Evolutionary conservation across 35 echinoderm and acorn worm species (phyloP).

Genomic region (Chiridota heheva): DNA sequence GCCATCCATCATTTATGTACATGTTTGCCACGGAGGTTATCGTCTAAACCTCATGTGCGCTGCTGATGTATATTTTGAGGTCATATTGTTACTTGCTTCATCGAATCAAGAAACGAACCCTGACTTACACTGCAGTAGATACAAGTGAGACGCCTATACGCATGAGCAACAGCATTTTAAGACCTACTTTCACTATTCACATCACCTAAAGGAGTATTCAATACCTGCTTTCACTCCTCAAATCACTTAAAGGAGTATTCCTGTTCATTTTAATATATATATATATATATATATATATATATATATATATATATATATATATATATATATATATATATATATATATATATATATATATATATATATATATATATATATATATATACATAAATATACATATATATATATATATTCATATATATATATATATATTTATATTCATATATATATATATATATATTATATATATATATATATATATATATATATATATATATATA

Average conservation of each 20-base stretch:
- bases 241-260: neutral
- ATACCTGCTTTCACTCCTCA: neutral
- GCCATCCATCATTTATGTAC: too few species aligned
- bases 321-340: neutral
- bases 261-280: neutral
- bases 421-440: neutral
- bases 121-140: neutral
- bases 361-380: neutral
- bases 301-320: neutral
- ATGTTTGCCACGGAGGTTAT: too few species aligned
- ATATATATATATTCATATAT: neutral
- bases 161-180: neutral
- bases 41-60: too few species aligned
- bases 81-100: neutral
- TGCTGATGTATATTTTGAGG: too few species aligned
- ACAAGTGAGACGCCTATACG: neutral
- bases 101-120: neutral
- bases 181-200: neutral
- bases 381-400: neutral
- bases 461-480: too few species aligned
- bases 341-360: neutral
- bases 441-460: too few species aligned
- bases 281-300: neutral
- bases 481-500: too few species aligned
- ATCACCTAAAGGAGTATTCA: neutral